Percentiles rank a stretch among this genome's conserved stretches.
Conservation (phyloP, 2,113 vertebrate species). For the Eupsittula cactorum region DNA sequence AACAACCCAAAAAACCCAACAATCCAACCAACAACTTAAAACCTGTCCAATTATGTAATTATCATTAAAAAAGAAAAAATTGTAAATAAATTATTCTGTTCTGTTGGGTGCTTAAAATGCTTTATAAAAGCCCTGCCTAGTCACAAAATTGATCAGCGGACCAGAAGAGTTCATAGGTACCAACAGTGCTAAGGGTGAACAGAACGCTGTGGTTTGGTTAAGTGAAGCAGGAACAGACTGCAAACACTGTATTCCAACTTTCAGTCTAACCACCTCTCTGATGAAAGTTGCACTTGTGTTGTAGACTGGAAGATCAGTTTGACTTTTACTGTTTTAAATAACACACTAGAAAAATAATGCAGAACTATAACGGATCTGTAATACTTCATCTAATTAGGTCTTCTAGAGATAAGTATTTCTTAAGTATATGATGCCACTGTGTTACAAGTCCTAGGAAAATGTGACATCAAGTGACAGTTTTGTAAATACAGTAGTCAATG, state of each 20-base stretch:
- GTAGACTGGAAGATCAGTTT: background rate
- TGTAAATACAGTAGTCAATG: background rate
- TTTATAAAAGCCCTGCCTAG: background rate
- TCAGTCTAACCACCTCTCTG: background rate
- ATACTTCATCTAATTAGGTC: background rate
- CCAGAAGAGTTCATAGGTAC: constrained; percentile 2
- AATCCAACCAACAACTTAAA: background rate
- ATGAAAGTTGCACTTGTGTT: background rate
- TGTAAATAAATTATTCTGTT: background rate
- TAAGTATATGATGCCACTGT: background rate
- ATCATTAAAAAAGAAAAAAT: background rate
- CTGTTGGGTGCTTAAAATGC: background rate
- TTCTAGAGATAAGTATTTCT: background rate
- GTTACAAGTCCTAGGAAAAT: background rate
- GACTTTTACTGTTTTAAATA: background rate
- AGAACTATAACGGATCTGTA: background rate
- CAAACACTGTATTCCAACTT: background rate
- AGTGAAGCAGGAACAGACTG: background rate
- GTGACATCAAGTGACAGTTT: background rate
- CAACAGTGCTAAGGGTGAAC: background rate
- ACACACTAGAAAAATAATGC: background rate
- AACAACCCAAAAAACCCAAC: fast-evolving
- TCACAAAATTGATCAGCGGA: constrained; percentile 34
- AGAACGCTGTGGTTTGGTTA: background rate
- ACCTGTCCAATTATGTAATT: background rate